Percentiles rank a stretch among this genome's conserved stretches.
These are phyloP conservation scores for Drosophila trichaetosa DNA, from an alignment of 2,888 invertebrate genomes.

Conservation along the genomic window DNA sequence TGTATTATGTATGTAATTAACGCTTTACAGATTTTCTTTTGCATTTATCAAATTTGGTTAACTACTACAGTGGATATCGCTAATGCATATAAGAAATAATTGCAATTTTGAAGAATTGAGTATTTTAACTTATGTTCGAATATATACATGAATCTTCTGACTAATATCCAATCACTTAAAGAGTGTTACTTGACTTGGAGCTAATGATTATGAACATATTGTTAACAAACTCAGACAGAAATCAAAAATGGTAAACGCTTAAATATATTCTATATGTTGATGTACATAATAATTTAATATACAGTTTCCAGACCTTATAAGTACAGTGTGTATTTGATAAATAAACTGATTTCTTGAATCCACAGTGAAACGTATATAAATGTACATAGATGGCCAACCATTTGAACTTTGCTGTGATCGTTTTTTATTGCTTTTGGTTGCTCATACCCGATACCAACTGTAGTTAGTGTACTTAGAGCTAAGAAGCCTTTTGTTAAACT, in stretches of 20 bases:
- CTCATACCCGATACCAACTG: slow-evolving; percentile 47
- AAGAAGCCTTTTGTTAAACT: slow-evolving; percentile 64
- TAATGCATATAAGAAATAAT: slow-evolving; percentile 30
- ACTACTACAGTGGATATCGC: slow-evolving; percentile 55
- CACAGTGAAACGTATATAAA: slow-evolving; percentile 5
- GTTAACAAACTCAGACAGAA: background rate
- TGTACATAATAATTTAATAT: slow-evolving; percentile 1
- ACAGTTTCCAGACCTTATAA: slow-evolving; percentile 1
- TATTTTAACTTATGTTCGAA: slow-evolving; percentile 9
- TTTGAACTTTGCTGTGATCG: slow-evolving; percentile 16
- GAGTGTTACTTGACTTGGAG: slow-evolving; percentile 8
- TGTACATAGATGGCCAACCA: slow-evolving; percentile 5
- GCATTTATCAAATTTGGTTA: slow-evolving; percentile 38
- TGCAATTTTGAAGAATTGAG: slow-evolving; percentile 10
- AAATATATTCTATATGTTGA: background rate
- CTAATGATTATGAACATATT: slow-evolving; percentile 12
- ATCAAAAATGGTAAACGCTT: slow-evolving; percentile 6
- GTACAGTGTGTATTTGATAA: background rate
- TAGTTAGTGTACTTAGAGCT: slow-evolving; percentile 42
- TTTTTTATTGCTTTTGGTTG: slow-evolving; percentile 45
- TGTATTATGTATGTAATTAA: slow-evolving; percentile 51
- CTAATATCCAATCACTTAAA: slow-evolving; percentile 9
- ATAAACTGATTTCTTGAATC: background rate
- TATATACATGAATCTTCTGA: slow-evolving; percentile 13
- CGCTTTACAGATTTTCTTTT: slow-evolving; percentile 48